Conservation (phyloP, 2,113 vertebrate genomes). For the Cygnus buccinator region DNA sequence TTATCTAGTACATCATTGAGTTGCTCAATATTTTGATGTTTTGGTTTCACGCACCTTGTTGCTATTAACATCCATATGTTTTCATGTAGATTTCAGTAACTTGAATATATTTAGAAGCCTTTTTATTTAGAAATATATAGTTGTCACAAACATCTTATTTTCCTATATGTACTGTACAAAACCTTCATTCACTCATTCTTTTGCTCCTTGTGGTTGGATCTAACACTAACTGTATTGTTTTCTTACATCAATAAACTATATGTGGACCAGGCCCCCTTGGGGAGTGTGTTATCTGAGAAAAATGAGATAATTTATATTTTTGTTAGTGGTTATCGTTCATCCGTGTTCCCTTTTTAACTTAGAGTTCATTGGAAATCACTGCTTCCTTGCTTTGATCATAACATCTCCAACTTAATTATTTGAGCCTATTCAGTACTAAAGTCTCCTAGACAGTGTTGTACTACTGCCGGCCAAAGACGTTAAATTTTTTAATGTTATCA, state of each 20-base stretch:
- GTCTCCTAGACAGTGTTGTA: constrained; percentile 59
- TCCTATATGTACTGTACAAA: constrained; percentile 84
- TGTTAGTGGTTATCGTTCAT: constrained; percentile 65
- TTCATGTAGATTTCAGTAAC: constrained; percentile 81
- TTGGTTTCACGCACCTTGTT: constrained; percentile 88
- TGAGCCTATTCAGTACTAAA: constrained; percentile 47
- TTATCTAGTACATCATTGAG: constrained; percentile 79
- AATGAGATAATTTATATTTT: constrained; percentile 70
- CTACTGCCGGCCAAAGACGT: constrained; percentile 50
- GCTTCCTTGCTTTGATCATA: constrained; percentile 37
- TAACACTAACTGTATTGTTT: constrained; percentile 95
- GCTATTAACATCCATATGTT: constrained; percentile 83
- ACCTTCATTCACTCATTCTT: constrained; percentile 77
- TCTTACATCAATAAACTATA: constrained; percentile 92
- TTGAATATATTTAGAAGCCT: constrained; percentile 82
- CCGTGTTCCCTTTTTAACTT: constrained; percentile 51
- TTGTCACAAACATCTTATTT: constrained; percentile 80
- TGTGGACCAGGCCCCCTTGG: constrained; percentile 87
- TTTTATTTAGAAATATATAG: constrained; percentile 81
- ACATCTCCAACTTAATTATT: constrained; percentile 29
- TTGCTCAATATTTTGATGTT: constrained; percentile 84
- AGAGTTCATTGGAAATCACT: constrained; percentile 45
- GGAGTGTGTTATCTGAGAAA: constrained; percentile 72
- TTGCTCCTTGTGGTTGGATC: constrained; percentile 86
- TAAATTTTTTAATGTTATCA: not conserved